Evolutionary conservation across 2,888 invertebrate species (phyloP).

Genomic region (Spialia ferax): DNA sequence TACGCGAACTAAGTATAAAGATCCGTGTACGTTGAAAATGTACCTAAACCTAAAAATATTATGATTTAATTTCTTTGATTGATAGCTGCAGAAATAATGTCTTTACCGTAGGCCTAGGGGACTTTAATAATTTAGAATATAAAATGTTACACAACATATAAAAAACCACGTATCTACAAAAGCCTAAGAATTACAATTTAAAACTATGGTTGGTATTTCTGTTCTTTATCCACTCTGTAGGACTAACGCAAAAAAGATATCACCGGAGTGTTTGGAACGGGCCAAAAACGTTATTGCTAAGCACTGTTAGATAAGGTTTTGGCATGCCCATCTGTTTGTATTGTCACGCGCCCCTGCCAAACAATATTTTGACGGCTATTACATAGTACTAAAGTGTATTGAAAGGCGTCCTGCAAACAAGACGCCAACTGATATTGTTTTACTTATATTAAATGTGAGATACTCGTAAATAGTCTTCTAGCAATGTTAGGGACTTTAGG

Average conservation of each 20-base stretch:
- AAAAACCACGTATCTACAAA: no score
- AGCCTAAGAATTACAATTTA: no score
- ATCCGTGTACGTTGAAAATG: no score
- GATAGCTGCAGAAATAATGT: background rate
- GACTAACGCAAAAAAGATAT: constrained; percentile 50
- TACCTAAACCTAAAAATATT: no score
- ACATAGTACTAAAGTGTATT: constrained; percentile 23
- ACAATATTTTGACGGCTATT: constrained; percentile 27
- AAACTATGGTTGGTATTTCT: constrained; percentile 3
- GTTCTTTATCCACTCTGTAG: constrained; percentile 16
- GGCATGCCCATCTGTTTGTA: constrained; percentile 53
- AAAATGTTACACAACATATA: no score
- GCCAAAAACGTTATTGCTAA: constrained; percentile 65
- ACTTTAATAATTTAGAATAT: no score
- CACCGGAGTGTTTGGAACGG: constrained; percentile 56
- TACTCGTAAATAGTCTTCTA: no score
- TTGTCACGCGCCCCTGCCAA: constrained; percentile 30
- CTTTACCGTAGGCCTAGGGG: background rate
- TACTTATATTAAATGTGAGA: background rate
- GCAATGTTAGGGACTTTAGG: no score
- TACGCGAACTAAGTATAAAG: no score
- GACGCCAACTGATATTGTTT: background rate
- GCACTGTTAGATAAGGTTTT: constrained; percentile 59
- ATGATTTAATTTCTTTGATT: background rate
- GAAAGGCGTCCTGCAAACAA: background rate